phyloP scores from a whole-genome alignment of 2,888 invertebrate genomes.

The Seladonia tumulorum region DNA sequence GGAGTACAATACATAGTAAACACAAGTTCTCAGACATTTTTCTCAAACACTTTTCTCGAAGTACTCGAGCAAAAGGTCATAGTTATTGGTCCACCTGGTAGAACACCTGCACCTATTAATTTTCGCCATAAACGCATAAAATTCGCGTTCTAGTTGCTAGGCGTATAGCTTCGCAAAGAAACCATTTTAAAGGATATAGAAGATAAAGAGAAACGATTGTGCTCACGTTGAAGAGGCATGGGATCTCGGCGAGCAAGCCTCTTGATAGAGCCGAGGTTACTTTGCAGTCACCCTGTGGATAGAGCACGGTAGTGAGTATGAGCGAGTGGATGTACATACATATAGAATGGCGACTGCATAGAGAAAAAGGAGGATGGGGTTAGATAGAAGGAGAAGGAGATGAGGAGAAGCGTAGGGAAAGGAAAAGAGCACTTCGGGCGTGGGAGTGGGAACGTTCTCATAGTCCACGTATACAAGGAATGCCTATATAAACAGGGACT shows the following conservation, averaged over 20 bases:
- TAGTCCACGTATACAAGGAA: constrained; percentile 72
- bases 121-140: too few relatives aligned
- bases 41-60: too few relatives aligned
- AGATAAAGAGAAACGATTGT: not conserved
- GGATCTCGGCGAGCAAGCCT: not conserved
- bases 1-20: too few relatives aligned
- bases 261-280: constrained; percentile 1
- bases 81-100: too few relatives aligned
- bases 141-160: too few relatives aligned
- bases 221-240: not conserved
- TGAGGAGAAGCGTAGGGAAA: constrained; percentile 66
- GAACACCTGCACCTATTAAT: too few relatives aligned
- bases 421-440: constrained; percentile 82
- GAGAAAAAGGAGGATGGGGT: constrained; percentile 42
- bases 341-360: constrained; percentile 18
- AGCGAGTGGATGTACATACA: constrained; percentile 11
- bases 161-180: too few relatives aligned
- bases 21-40: too few relatives aligned
- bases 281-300: constrained; percentile 34
- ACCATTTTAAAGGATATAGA: too few relatives aligned
- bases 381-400: constrained; percentile 52
- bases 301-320: not conserved
- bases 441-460: constrained; percentile 84
- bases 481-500: constrained; percentile 71
- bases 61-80: too few relatives aligned